Evolutionary conservation across 1,140 invertebrate species (phyloP).

Genomic region (Lasioglossum baleicum): DNA sequence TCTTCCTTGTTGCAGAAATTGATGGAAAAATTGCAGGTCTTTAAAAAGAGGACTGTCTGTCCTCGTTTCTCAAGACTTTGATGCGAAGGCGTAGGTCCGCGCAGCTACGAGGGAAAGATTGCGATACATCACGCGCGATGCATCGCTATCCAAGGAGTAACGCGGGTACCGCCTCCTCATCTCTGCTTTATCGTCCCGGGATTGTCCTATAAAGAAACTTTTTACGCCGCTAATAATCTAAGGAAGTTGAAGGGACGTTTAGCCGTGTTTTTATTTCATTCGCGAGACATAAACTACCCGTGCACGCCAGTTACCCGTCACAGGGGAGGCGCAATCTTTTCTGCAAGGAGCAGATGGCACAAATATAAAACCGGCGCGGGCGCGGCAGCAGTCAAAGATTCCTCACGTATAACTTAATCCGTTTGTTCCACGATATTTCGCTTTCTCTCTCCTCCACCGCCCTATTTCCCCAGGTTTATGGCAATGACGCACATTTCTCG

Average conservation of each 20-base stretch:
- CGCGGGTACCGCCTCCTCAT: neutral
- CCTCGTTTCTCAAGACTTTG: neutral
- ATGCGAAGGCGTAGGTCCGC: neutral
- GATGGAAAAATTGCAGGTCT: no score
- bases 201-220: slow-evolving; percentile 1
- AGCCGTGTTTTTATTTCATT: slow-evolving; percentile 2
- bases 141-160: no score
- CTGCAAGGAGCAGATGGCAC: slow-evolving; percentile 20
- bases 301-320: slow-evolving; percentile 6
- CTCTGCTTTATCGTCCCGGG: neutral
- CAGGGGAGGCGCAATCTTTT: neutral
- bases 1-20: no score
- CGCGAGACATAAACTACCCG: slow-evolving; percentile 3
- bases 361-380: slow-evolving; percentile 24
- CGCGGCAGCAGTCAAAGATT: slow-evolving; percentile 31
- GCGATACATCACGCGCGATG: neutral
- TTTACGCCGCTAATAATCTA: slow-evolving; percentile 5
- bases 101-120: neutral
- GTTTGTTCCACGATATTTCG: slow-evolving; percentile 18
- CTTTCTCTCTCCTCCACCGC: neutral
- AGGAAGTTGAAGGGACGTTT: neutral
- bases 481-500: slow-evolving; percentile 45
- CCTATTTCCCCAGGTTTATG: slow-evolving; percentile 44
- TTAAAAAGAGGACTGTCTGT: neutral
- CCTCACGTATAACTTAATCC: slow-evolving; percentile 50